Base-by-base conservation (phyloP, 2,797 vertebrate species). In the Eulemur rubriventer region DNA sequence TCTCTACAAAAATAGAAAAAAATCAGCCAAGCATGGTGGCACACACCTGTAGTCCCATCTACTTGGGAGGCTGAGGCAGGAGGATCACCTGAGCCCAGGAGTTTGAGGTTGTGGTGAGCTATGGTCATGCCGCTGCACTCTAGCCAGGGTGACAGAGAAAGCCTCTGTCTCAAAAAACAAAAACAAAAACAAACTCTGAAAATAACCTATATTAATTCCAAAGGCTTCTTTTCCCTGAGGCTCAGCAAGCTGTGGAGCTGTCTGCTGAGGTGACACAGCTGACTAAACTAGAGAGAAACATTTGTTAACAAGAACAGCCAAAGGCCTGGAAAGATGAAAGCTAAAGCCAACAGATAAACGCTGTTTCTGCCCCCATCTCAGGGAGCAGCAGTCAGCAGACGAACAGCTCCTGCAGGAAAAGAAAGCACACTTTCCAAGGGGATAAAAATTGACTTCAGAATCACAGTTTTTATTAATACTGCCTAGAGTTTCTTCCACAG, bases 261-360 rank as follows among this genome's bases (percentile, higher is more conserved):
- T 84, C 93, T 65, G 73, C 46, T 52, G 57, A 96, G 89, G 92
- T 75, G 75, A 89, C 93, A 89, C 92, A 97, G 96, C 90, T 50
- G 93, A 81, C 79, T 83, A 84, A 91, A 94, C 63, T 35, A 46
- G 61, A 84, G 61, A 57, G n/a, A 91, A 38, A 79, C 4, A 38
- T 75, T 78, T 75, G 81, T 80, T 92, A 90, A 79, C 26, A 95
- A 94, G 48, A 94, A 50, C 11, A 52, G 82, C 63, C 65, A 46
- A 65, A 90, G 80, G 91, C 78, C 84, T 92, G 88, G 69, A 83
- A 89, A 93, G 85, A 93, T 69, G 85, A 86, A 96, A 89, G 82
- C 91, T 72, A 69, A 86, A 75, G 35, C 28, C 14, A 48, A 89
- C 0, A 94, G 87, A 83, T 76, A 67, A 96, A 91, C 63, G 91